These are phyloP conservation scores for Pangasius djambal DNA, from an alignment of 2,797 vertebrate species.

Conservation along the genomic window DNA sequence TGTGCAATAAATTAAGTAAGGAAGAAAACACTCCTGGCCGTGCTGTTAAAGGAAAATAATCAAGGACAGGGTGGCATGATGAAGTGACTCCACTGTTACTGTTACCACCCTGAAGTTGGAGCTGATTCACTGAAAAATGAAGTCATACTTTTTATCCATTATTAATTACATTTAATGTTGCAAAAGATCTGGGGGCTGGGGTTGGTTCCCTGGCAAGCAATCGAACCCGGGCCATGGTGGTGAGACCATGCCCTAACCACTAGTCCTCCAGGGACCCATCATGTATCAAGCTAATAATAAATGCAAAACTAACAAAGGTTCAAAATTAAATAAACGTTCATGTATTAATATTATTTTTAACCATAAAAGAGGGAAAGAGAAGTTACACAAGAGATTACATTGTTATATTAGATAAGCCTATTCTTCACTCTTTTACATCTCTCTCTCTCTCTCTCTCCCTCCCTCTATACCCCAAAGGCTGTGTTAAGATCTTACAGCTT, in stretches of 20 bases:
- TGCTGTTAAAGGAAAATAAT: neutral
- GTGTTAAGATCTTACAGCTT: conserved; percentile 62
- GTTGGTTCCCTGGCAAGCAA: too few species aligned
- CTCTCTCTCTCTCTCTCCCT: conserved; percentile 30
- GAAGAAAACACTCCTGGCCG: neutral
- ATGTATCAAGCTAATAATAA: neutral
- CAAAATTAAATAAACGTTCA: neutral
- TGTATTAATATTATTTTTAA: neutral
- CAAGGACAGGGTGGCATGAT: neutral
- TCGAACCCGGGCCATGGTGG: too few species aligned
- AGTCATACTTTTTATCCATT: too few species aligned
- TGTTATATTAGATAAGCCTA: neutral
- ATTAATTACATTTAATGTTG: too few species aligned
- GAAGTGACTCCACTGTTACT: neutral
- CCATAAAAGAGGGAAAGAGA: neutral
- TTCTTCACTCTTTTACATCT: neutral
- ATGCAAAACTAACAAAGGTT: neutral
- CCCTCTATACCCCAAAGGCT: conserved; percentile 5
- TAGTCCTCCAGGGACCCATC: neutral
- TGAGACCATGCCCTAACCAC: too few species aligned
- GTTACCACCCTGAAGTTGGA: neutral
- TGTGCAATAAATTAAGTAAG: neutral
- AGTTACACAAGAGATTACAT: neutral
- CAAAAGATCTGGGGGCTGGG: too few species aligned
- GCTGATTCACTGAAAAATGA: too few species aligned